Base-by-base conservation (phyloP, 2,888 invertebrate species). In the Stenoptilia bipunctidactyla region DNA sequence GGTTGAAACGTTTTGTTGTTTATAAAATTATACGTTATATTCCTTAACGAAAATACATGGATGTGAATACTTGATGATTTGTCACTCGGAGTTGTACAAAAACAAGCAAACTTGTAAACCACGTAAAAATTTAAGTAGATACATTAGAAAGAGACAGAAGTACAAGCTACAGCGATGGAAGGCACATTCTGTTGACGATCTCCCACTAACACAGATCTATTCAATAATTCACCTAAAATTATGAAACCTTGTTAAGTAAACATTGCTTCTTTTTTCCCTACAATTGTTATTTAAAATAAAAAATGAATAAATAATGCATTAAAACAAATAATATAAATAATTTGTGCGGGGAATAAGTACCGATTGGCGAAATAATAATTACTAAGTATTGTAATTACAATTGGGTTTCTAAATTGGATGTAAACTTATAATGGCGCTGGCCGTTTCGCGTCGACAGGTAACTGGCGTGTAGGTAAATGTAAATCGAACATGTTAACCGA, bases 271-370 rank as follows among this genome's bases (percentile, higher is more conserved):
- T 55, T 53, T 61, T 55, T 51, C 61, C 56, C 52, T 55, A 47
- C 58, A 64, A 56, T 59, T 58, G 58, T 56, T 61, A 68, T 66
- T 69, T 3, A 30, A 73, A 72, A 74, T 73, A 69, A 75, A 60
- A 3, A 49, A 47, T 36, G 34, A 34, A 37, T 36, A 44, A 43
- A 53, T 54, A 61, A 61, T 47, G 42, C 65, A 66, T 58, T 63
- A 63, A 61, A 59, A 47, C 47, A 49, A 52, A 52, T 20, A 57
- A 62, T 53, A 30, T 30, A 30, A 61, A 57, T 57, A 60, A 66
- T 73, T 77, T 76, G 77, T 77, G 77, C 76, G 68, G 71, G 55
- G 53, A 54, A 58, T 79, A 79, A 79, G 79, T 77, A 79, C 79
- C 66, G 61, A 72, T 66, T 49, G 48, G 43, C 50, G 8, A 20